phyloP scores from a whole-genome alignment of 2,113 vertebrate genomes.

The Rhabdornis inornatus region DNA sequence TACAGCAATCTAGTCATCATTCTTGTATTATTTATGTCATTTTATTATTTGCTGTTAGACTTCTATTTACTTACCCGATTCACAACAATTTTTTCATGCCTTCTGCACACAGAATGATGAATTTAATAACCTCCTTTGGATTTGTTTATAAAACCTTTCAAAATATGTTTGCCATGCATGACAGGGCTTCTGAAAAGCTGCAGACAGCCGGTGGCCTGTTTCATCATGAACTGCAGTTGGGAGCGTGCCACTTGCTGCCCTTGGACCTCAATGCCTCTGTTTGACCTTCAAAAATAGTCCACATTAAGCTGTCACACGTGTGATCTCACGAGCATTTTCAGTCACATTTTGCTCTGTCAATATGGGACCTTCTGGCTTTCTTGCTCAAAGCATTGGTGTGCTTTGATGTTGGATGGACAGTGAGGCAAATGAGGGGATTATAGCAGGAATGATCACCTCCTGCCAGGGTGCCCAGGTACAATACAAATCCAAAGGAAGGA shows the following conservation, averaged over 20 bases:
- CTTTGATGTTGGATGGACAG: not conserved
- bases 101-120: slow-evolving; percentile 21
- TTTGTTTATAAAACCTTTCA: slow-evolving; percentile 33
- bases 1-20: slow-evolving; percentile 29
- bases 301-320: accelerated
- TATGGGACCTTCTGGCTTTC: not conserved
- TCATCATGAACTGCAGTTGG: not conserved
- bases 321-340: not conserved
- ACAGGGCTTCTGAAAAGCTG: not conserved
- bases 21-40: slow-evolving; percentile 16
- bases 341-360: not conserved
- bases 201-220: not conserved
- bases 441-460: not conserved
- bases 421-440: not conserved
- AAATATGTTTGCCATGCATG: not conserved
- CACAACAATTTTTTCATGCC: slow-evolving; percentile 28
- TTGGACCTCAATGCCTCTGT: not conserved
- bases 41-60: slow-evolving; percentile 36
- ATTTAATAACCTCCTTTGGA: slow-evolving; percentile 37
- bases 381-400: not conserved
- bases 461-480: not conserved
- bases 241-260: not conserved
- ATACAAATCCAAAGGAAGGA: not conserved
- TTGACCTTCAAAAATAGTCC: not conserved
- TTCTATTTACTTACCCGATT: not conserved